Evolutionary conservation across 2,888 invertebrate species (phyloP), one percentile per base, ranked within the genome.

Genomic region (Cristatella mucedo): DNA sequence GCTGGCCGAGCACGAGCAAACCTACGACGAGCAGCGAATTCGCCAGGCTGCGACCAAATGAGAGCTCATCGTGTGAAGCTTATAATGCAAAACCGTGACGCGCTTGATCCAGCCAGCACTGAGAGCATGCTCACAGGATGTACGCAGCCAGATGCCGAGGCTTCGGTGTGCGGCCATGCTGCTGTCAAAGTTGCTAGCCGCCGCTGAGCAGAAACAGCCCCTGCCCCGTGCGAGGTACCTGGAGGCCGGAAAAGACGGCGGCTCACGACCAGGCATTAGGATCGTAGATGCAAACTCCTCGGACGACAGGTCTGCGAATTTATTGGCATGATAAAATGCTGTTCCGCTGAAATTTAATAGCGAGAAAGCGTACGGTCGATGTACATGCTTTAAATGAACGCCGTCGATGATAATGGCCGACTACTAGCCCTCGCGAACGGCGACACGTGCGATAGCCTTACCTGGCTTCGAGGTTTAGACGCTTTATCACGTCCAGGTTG

Each of bases 301-400:
- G n/a, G 47, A 41, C 3, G 49, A 48, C 44, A 57, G 30, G 38
- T 57, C 57, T n/a, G 56, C 54, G 41, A 56, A 56, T 38, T 56
- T 47, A 44, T 56, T 58, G 4, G 53, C 29, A 1, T 41, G 49
- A 44, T 53, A 58, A 22, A 44, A 48, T 2, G 54, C 51, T 29
- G 46, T 33, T 9, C 51, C 53, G 7, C 53, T 54, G 39, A 7
- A 45, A 30, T 5, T 34, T 21, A 29, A 33, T 16, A 5, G 39
- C 22, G 11, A 7, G 7, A n/a, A 26, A 9, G n/a, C n/a, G 26
- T 26, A 26, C 7, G 7, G n/a, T n/a, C n/a, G 26, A 7, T 9
- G n/a, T 9, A 26, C 26, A 26, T 26, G n/a, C 7, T n/a, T 26
- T 26, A 26, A n/a, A n/a, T n/a, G n/a, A n/a, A n/a, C n/a, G n/a